Base-by-base conservation (phyloP, 2,888 invertebrate species). In the Ceratothoa steindachneri region DNA sequence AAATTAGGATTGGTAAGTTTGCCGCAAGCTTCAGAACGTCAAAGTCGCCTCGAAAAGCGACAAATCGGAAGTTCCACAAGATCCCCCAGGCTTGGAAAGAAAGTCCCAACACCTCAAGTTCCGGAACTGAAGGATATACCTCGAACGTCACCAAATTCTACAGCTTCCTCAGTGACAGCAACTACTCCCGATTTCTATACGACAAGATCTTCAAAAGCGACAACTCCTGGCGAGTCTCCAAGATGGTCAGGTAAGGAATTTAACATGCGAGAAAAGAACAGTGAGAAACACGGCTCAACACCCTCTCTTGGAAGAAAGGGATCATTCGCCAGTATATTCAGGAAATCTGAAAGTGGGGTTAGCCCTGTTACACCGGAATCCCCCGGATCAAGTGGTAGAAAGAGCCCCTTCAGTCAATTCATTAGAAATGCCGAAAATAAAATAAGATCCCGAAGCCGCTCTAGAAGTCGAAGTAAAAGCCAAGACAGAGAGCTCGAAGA, bases 321-420 rank as follows among this genome's bases (percentile, higher is more conserved):
- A 81, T 93, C 92, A 31, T 92, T 93, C 82, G 90, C 91, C 74
- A 92, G 92, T 2, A 84, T 93, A 60, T 93, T 93, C 82, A 89
- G 90, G 83, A 89, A 77, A 64, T 73, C 91, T 80, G 89, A 89
- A 81, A 90, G 89, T 81, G 87, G 87, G 24, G 80, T 83, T 74
- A 84, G 84, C 73, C 84, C 85, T 41, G 85, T 85, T 67, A 85
- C 85, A 0, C 84, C 84, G 9, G 83, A 83, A 88, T 74, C 87
- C 88, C 24, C 89, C 89, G 74, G 89, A n/a, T 64, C 73, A 24
- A 77, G 70, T 27, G 80, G 77, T 5, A 80, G 77, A 31, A 78
- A 69, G n/a, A 85, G 84, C 71, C 77, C 77, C 41, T 80, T 85
- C 30, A 82, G 84, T 3, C 84, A 84, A 30, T 83, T 85, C 68